Evolutionary conservation across 1,140 invertebrate genomes (phyloP), one percentile per base, ranked within the genome.

Genomic region (Drosophila cardini): DNA sequence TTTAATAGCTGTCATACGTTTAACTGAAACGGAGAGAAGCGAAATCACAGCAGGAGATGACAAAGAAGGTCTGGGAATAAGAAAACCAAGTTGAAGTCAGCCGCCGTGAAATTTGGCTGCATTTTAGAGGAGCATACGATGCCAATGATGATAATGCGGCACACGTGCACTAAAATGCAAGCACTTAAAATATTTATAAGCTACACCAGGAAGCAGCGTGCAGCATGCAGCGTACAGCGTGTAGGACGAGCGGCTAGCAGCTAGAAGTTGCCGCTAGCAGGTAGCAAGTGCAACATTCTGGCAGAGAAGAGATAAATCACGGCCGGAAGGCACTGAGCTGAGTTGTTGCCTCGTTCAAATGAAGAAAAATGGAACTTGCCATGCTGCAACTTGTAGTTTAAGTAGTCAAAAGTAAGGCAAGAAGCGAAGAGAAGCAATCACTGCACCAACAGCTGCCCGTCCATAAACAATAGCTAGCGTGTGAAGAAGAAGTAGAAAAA

Each of bases 131-230:
- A 62, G 70, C 46, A 45, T 53, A 38, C 16, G 26, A 42, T 56
- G 42, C 52, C 68, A 70, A 67, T 76, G 76, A 86, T 70, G 83
- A 83, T 75, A 89, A 89, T 89, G 84, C 72, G 60, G 80, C 83
- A 89, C 84, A 87, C 84, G 84, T 87, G 84, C 84, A 89, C 62
- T 62, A 87, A 87, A 87, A 83, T 87, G 85, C 84, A 84, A 72
- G 77, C 70, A 89, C 84, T 89, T 87, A 81, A 84, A 87, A 87
- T 87, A 87, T 87, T 89, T 80, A 87, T 89, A 80, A 89, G 85
- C 64, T 78, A 38, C 38, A 58, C 38, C 55, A 43, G 36, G 42
- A 18, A 61, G 16, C 53, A 46, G 21, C 21, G 21, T 26, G 21
- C 21, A 26, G 21, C 21, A 3, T 21, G 21, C 21, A 3, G 21